Conservation (phyloP, 2,113 vertebrate species). For the Corythoichthys haematopterus region DNA sequence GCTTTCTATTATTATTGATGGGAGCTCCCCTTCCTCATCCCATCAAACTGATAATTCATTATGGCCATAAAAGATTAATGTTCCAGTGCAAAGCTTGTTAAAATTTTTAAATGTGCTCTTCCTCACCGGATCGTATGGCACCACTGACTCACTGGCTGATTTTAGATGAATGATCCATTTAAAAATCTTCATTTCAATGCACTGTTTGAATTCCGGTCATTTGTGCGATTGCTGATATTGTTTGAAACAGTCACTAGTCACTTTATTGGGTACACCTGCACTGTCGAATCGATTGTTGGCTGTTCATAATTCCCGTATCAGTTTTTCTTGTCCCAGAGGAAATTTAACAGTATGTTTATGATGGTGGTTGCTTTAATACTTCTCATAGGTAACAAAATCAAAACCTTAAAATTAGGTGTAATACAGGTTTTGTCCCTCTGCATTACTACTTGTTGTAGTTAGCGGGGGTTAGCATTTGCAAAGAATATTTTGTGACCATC, state of each 20-base stretch:
- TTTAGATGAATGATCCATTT: background rate
- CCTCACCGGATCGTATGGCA: background rate
- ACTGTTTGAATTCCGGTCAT: background rate
- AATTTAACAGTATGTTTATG: background rate
- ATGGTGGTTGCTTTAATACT: background rate
- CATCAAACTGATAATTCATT: background rate
- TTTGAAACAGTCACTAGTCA: background rate
- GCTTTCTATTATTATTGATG: background rate
- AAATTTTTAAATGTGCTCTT: background rate
- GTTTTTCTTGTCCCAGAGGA: background rate
- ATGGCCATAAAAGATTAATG: background rate
- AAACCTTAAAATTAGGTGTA: background rate
- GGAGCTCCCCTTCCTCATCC: background rate
- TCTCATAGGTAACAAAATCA: background rate
- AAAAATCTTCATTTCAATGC: background rate
- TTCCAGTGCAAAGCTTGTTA: constrained; percentile 1
- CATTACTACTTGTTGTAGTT: background rate
- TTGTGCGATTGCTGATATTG: background rate
- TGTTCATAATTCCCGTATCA: background rate
- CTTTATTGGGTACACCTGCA: background rate
- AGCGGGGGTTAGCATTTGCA: background rate
- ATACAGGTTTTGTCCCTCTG: background rate
- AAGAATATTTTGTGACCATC: background rate
- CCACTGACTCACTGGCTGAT: background rate
- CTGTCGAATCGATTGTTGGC: background rate